phyloP scores from a whole-genome alignment of 2,888 invertebrate species.

The Luperina testacea region DNA sequence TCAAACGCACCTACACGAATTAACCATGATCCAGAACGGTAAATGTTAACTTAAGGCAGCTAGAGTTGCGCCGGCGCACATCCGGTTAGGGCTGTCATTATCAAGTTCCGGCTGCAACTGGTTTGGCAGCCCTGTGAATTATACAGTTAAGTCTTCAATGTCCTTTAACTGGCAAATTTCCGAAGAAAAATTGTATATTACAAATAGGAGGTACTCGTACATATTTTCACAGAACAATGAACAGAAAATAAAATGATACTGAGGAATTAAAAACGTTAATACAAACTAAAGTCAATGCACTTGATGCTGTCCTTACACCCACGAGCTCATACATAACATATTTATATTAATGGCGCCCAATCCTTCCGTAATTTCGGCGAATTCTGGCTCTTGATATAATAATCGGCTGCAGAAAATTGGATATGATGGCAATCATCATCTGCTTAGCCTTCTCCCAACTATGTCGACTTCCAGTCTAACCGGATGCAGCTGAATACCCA shows the following conservation, averaged over 20 bases:
- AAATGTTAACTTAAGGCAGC: constrained; percentile 47
- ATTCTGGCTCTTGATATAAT: neutral
- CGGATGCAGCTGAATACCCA: too few relatives aligned
- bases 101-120: constrained; percentile 60
- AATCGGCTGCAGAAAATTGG: neutral
- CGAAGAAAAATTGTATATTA: neutral
- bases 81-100: constrained; percentile 68
- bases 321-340: constrained; percentile 17
- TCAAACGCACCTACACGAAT: constrained; percentile 25
- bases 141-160: constrained; percentile 51
- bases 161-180: constrained; percentile 16
- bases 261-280: neutral
- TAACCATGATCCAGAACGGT: constrained; percentile 55
- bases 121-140: constrained; percentile 38
- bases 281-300: constrained; percentile 2
- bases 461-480: too few relatives aligned
- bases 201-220: neutral
- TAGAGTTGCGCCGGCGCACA: constrained; percentile 48
- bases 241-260: neutral
- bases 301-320: constrained; percentile 8
- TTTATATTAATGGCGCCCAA: constrained; percentile 5
- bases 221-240: neutral
- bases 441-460: too few relatives aligned
- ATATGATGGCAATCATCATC: neutral
- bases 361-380: constrained; percentile 7